Conservation (phyloP, 1,140 invertebrate genomes). For the Drosophila dunni region DNA sequence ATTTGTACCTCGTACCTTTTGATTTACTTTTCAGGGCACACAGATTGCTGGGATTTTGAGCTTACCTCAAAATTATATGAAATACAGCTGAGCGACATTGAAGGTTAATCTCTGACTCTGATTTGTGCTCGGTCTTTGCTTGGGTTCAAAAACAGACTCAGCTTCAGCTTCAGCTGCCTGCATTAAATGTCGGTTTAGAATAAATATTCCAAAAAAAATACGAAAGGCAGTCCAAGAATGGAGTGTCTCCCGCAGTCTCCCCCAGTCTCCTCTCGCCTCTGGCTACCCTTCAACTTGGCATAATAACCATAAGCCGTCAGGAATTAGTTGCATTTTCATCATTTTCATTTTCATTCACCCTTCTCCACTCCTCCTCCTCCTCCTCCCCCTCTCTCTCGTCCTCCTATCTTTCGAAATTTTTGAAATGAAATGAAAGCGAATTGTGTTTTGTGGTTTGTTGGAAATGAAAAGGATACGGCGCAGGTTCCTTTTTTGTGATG, state of each 20-base stretch:
- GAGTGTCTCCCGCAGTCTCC: background rate
- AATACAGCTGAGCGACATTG: constrained; percentile 60
- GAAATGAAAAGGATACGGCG: constrained; percentile 78
- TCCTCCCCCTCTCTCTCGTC: background rate
- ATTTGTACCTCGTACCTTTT: constrained; percentile 32
- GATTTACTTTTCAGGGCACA: constrained; percentile 18
- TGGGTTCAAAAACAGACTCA: constrained; percentile 5
- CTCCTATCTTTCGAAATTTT: constrained; percentile 49
- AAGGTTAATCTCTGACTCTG: constrained; percentile 71
- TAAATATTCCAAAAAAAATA: constrained; percentile 51
- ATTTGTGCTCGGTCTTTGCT: constrained; percentile 20
- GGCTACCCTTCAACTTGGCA: constrained; percentile 19
- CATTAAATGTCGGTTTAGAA: constrained; percentile 61
- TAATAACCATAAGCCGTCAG: constrained; percentile 79
- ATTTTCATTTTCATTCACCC: constrained; percentile 62
- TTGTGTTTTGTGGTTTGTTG: constrained; percentile 75
- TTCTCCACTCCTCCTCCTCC: background rate
- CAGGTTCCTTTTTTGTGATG: constrained; percentile 61
- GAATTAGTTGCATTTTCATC: constrained; percentile 83
- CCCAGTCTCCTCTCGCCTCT: background rate
- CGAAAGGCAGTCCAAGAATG: constrained; percentile 13
- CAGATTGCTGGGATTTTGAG: constrained; percentile 64
- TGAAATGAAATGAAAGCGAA: constrained; percentile 76
- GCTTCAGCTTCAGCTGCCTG: background rate
- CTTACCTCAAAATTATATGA: constrained; percentile 75